phyloP scores from a whole-genome alignment of 2,797 vertebrate species.

The Alcedo quadribrachys region DNA sequence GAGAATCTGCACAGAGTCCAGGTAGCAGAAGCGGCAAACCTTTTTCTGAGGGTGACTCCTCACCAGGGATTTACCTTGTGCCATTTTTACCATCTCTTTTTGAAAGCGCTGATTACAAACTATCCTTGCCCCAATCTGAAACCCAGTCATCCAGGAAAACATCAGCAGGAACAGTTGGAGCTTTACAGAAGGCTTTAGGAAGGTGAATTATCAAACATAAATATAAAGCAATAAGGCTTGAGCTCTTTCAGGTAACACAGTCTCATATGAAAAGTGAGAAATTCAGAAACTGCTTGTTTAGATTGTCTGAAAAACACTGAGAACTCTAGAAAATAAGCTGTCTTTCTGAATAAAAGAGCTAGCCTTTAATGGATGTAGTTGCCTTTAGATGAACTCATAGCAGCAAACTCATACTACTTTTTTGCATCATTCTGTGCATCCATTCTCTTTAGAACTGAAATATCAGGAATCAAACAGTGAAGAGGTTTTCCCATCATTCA shows the following conservation, averaged over 20 bases:
- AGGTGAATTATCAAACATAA: not conserved
- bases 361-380: not conserved
- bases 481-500: not conserved
- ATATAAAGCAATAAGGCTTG: not conserved
- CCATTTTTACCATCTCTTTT: not conserved
- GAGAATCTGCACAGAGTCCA: not conserved
- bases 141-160: not conserved
- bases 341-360: conserved; percentile 13
- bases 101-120: not conserved
- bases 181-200: not conserved
- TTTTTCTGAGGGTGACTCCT: not conserved
- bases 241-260: not conserved
- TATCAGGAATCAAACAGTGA: not conserved
- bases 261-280: not conserved
- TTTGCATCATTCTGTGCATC: not conserved
- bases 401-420: not conserved
- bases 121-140: not conserved
- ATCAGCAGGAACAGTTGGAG: not conserved
- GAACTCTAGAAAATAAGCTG: not conserved
- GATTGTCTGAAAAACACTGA: not conserved
- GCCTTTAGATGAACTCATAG: not conserved
- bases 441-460: not conserved
- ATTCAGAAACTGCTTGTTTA: not conserved
- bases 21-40: not conserved
- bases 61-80: not conserved